Percentiles rank a stretch among this genome's conserved stretches.
These are phyloP conservation scores for Pelagia noctiluca DNA, from an alignment of 30 jellyfish, hydroid and myxozoan species.

Conservation along the genomic window DNA sequence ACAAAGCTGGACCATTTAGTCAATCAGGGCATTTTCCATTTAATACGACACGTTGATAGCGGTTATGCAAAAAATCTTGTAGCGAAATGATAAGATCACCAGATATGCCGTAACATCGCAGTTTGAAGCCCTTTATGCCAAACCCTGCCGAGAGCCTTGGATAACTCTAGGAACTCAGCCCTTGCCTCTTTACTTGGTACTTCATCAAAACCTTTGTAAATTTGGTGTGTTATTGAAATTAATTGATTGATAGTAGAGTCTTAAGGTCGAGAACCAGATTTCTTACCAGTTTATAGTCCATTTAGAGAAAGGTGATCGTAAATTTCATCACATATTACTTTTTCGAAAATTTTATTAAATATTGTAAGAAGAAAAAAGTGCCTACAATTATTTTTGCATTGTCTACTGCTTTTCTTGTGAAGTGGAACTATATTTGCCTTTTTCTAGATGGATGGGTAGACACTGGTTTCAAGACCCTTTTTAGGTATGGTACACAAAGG, in stretches of 20 bases:
- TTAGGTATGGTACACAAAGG: constrained; percentile 9
- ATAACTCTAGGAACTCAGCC: constrained; percentile 25
- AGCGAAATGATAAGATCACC: not conserved
- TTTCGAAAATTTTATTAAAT: not conserved
- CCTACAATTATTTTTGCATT: constrained; percentile 8
- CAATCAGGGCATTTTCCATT: no score
- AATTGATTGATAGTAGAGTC: no score
- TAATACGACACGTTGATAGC: constrained; percentile 42
- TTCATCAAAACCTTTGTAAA: no score
- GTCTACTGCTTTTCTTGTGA: no score
- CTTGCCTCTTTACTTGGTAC: no score
- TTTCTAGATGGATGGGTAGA: no score
- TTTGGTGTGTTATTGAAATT: no score
- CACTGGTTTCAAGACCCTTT: no score
- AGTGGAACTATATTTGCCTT: no score
- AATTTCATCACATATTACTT: not conserved
- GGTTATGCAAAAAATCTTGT: not conserved
- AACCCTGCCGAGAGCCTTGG: constrained; percentile 41
- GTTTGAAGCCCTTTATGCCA: constrained; percentile 29
- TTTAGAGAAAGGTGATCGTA: not conserved
- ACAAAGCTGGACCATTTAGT: constrained; percentile 12
- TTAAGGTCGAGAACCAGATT: constrained; percentile 1
- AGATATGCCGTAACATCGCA: not conserved
- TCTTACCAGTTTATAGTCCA: constrained; percentile 4
- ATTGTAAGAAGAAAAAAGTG: constrained; percentile 12